Percentiles rank a stretch among this genome's conserved stretches.
phyloP scores from a whole-genome alignment of 2,113 vertebrate species.

The Eublepharis macularius region DNA sequence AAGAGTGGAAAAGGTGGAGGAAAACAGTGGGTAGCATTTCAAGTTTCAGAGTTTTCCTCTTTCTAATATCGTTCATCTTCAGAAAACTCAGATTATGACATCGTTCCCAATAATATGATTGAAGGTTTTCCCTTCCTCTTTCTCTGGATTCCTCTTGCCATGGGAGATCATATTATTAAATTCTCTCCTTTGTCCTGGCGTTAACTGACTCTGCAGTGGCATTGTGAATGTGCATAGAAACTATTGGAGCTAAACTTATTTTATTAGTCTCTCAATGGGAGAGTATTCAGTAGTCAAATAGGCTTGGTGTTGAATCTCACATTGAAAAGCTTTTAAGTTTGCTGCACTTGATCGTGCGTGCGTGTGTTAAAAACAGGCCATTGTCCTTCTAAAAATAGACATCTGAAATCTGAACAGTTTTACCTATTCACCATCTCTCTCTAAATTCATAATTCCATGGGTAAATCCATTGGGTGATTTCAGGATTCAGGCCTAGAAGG shows the following conservation, averaged over 20 bases:
- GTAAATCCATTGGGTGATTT: neutral
- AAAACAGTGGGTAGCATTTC: slow-evolving; percentile 7
- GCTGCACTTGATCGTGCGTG: neutral
- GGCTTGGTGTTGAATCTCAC: neutral
- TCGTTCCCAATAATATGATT: neutral
- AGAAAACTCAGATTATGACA: neutral
- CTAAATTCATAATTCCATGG: neutral
- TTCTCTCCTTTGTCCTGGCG: neutral
- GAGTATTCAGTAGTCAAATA: neutral
- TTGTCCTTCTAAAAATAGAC: neutral
- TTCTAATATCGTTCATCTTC: slow-evolving; percentile 18
- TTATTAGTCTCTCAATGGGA: slow-evolving; percentile 12
- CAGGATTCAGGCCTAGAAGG: neutral
- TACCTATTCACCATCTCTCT: neutral
- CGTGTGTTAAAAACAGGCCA: neutral
- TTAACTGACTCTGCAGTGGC: neutral
- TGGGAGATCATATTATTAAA: neutral
- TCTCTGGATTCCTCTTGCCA: rapidly evolving
- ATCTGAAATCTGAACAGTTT: neutral
- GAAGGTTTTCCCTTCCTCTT: neutral
- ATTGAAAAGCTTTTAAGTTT: slow-evolving; percentile 20
- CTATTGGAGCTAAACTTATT: slow-evolving; percentile 4
- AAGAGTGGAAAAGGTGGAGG: slow-evolving; percentile 2
- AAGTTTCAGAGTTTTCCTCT: slow-evolving; percentile 3
- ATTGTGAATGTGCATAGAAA: neutral